phyloP scores from a whole-genome alignment of 2,113 vertebrate species.

The Toxotes chatareus region DNA sequence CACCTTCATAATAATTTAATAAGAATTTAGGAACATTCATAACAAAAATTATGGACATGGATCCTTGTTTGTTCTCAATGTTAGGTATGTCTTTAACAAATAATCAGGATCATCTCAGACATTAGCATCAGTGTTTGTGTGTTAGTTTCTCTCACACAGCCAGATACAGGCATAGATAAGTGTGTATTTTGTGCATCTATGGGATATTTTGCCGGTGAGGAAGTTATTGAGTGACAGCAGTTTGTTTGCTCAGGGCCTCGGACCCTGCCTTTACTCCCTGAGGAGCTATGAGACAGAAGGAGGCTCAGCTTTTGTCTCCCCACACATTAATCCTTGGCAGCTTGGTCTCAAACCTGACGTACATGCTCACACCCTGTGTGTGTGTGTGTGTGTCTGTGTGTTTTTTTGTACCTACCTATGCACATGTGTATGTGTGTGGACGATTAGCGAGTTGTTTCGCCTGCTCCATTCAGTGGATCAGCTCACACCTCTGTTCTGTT shows the following conservation, averaged over 20 bases:
- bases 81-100: background rate
- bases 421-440: constrained; percentile 10
- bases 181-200: constrained; percentile 2
- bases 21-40: background rate
- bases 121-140: background rate
- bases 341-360: constrained; percentile 51
- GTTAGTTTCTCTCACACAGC: background rate
- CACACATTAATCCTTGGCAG: constrained; percentile 67
- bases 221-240: constrained; percentile 52
- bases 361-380: constrained; percentile 64
- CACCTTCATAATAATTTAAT: background rate
- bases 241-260: constrained; percentile 55
- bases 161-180: background rate
- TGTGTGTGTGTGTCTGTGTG: background rate
- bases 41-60: background rate
- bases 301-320: constrained; percentile 65
- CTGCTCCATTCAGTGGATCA: constrained; percentile 61
- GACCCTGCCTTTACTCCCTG: constrained; percentile 46
- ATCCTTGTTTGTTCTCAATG: background rate
- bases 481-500: constrained; percentile 77
- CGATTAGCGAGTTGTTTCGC: constrained; percentile 62
- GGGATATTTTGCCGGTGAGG: constrained; percentile 19
- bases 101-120: background rate
- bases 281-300: constrained; percentile 65
- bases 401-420: background rate